These are phyloP conservation scores for Pangasius krempfi DNA, from an alignment of 2,797 vertebrate species.

Conservation along the genomic window DNA sequence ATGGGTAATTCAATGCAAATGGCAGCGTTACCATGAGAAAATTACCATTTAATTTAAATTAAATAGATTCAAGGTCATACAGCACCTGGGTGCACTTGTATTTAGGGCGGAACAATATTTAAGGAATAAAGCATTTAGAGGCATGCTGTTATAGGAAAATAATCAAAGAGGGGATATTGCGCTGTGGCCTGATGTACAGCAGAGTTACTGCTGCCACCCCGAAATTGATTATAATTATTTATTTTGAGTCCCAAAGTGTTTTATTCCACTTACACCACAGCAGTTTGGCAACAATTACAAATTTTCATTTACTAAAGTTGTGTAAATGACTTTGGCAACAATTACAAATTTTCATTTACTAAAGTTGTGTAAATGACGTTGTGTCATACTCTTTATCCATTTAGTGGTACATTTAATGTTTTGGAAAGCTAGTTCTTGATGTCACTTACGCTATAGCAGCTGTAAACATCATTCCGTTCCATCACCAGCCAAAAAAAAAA, in stretches of 20 bases:
- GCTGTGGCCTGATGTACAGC: neutral
- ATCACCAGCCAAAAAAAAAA: neutral
- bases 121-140: neutral
- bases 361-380: no score
- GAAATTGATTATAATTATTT: neutral
- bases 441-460: neutral
- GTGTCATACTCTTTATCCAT: neutral
- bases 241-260: neutral
- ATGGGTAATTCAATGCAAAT: constrained; percentile 1
- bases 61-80: neutral
- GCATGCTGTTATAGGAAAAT: no score
- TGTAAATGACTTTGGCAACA: neutral
- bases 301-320: no score
- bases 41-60: constrained; percentile 3
- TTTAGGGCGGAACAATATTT: neutral
- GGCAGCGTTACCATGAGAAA: neutral
- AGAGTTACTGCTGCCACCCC: neutral
- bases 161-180: neutral
- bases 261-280: neutral
- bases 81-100: neutral
- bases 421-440: neutral
- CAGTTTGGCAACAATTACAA: neutral
- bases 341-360: no score
- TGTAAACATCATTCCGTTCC: neutral
- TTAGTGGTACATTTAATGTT: neutral